Evolutionary conservation across 2,113 vertebrate genomes (phyloP), one percentile per base, ranked within the genome.

Genomic region (Neogobius melanostomus): DNA sequence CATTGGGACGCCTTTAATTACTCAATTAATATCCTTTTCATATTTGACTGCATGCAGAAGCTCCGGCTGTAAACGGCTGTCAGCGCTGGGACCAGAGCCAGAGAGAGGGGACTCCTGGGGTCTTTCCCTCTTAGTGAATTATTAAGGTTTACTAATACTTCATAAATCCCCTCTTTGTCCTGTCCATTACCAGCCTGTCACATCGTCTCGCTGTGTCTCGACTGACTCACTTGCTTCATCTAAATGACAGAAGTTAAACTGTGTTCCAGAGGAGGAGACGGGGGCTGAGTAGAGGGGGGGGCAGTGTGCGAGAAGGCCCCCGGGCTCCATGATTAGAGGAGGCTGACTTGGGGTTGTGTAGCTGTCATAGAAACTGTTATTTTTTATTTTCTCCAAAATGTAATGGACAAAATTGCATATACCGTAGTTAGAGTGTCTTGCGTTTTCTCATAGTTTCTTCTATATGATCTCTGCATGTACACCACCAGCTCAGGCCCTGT

Each of bases 121-220:
- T 90, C 83, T 83, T 82, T 78, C 70, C 53, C 36, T 60, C 69
- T 76, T 90, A 44, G 86, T 93, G 90, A 93, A 93, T 93, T 93
- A 93, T 93, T 93, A 91, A 93, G 86, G 87, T 91, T 91, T 90
- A 90, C 92, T 93, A 92, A 93, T 93, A 90, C 90, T 87, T 91
- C 87, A 88, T 90, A 91, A 91, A 90, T 85, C 83, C 86, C 87
- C 90, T 88, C 89, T 89, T 93, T 92, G 90, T 91, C 87, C 89
- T 84, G 88, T 92, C 91, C 90, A 92, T 93, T 93, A 93, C 87
- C 88, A 49, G 72, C 90, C 90, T 92, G 92, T 93, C 93, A 92
- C 90, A 92, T 92, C 86, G 77, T 82, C 82, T 91, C 69, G 72
- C 72, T 65, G 3, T 78, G 65, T 71, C 56, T 28, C 79, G 81